These are phyloP conservation scores for Lates calcarifer DNA, from an alignment of 2,113 vertebrate species.

Conservation along the genomic window DNA sequence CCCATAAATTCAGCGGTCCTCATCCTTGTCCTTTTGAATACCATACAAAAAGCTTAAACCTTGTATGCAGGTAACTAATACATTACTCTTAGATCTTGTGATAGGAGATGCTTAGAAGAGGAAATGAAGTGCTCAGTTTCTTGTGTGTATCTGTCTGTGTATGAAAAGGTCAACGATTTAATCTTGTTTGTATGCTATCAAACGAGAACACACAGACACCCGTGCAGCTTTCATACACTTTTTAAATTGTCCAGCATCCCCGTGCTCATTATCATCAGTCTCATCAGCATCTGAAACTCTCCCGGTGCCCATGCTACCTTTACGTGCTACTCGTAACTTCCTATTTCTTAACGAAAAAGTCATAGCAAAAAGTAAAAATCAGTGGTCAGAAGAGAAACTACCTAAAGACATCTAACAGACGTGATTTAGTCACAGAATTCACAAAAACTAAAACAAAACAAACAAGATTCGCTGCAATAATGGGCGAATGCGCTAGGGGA, in stretches of 20 bases:
- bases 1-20: no score
- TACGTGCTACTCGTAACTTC: background rate
- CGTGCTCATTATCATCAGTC: background rate
- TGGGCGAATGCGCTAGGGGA: background rate
- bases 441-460: background rate
- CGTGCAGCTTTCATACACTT: background rate
- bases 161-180: no score
- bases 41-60: no score
- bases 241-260: background rate
- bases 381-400: background rate
- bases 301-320: conserved; percentile 10
- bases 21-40: background rate
- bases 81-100: background rate
- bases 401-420: background rate
- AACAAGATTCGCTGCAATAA: background rate
- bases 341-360: background rate
- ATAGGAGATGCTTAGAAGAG: background rate
- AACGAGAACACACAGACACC: background rate
- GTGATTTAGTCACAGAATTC: background rate
- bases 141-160: no score
- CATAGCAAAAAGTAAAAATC: background rate
- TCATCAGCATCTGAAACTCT: background rate
- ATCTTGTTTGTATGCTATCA: background rate
- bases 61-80: background rate
- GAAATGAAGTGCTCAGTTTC: no score